Evolutionary conservation across 1,140 invertebrate genomes (phyloP), one percentile per base, ranked within the genome.

Genomic region (Pantala flavescens): DNA sequence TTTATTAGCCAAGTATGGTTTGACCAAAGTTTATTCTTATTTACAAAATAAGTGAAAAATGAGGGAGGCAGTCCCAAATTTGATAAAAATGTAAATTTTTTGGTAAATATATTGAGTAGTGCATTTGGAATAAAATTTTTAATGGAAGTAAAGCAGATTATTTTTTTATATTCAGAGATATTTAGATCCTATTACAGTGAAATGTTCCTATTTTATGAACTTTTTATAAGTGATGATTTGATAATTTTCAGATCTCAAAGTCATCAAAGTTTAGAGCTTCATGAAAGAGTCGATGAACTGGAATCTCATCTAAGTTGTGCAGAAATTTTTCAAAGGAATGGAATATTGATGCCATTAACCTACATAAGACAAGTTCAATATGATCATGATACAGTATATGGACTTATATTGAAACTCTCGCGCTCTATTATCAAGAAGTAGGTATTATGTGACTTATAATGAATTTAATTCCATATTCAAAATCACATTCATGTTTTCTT

Each of bases 261-360:
- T 74, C 78, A 80, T 43, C 71, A 77, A 63, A 71, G 79, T 28
- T 42, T 78, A 55, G 77, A 79, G 70, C 80, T 86, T 16, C 83
- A 86, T 78, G 81, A 84, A 76, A 70, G 79, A 73, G 79, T 85
- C 23, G 84, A 86, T 77, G 77, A 80, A 74, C 75, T 87, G 36
- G 84, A 87, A 74, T 78, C 80, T n/a, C 84, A 87, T 79, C 79
- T 86, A 19, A 80, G 79, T 73, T 85, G 84, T 76, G 84, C 83
- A 78, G 83, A 85, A 75, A 81, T 87, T 71, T 42, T 72, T 42
- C 23, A 42, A 24, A 14, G 71, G 3, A 85, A 86, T 85, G 85
- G 81, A 73, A 80, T 84, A 77, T 81, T 78, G 74, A 83, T 80
- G 75, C 85, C 85, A 16, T 77, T 84, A n/a, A 82, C 76, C 78